These are phyloP conservation scores for Drosophila subobscura DNA, from an alignment of 1,140 invertebrate species.

Conservation along the genomic window DNA sequence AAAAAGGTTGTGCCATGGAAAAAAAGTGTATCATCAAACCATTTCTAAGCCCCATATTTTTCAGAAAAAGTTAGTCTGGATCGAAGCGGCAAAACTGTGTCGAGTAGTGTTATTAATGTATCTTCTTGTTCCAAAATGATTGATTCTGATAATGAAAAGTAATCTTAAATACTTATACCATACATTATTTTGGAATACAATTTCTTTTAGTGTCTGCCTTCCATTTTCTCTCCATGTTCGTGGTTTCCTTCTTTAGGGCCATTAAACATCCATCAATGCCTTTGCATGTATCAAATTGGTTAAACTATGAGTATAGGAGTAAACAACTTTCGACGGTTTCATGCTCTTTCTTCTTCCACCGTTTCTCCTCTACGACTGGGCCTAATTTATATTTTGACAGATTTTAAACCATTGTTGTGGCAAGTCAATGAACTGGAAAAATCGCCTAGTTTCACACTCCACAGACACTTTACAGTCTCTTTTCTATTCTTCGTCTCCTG, in stretches of 20 bases:
- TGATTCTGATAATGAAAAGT: too few relatives aligned
- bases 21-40: too few relatives aligned
- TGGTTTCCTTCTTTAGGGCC: too few relatives aligned
- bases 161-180: too few relatives aligned
- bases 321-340: conserved; percentile 23
- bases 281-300: conserved; percentile 37
- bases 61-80: too few relatives aligned
- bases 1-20: too few relatives aligned
- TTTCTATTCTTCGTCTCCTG: not conserved
- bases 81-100: too few relatives aligned
- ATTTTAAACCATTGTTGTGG: conserved; percentile 80
- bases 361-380: conserved; percentile 6
- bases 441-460: conserved; percentile 61
- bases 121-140: too few relatives aligned
- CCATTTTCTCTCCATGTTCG: conserved; percentile 8
- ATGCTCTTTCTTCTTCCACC: not conserved
- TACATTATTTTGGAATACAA: too few relatives aligned
- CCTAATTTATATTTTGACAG: conserved; percentile 72
- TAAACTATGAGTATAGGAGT: conserved; percentile 40
- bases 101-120: too few relatives aligned
- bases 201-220: too few relatives aligned
- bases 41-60: too few relatives aligned
- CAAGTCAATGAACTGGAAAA: conserved; percentile 80
- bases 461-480: conserved; percentile 39
- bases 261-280: conserved; percentile 9